phyloP scores from a whole-genome alignment of 2,797 vertebrate species.

The Nannoperca australis region DNA sequence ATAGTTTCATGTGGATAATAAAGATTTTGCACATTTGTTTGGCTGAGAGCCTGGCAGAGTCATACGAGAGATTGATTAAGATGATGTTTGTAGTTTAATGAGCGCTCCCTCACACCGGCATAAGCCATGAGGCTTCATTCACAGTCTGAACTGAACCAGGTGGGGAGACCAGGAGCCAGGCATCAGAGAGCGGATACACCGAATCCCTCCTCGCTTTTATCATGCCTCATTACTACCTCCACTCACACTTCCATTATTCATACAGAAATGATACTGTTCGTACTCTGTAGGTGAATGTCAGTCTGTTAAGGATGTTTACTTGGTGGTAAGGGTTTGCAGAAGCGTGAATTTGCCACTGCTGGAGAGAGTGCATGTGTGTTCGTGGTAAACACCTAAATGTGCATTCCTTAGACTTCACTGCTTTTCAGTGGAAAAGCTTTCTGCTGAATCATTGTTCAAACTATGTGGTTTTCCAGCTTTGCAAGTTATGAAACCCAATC shows the following conservation, averaged over 20 bases:
- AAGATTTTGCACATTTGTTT: slow-evolving; percentile 29
- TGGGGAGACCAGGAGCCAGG: slow-evolving; percentile 44
- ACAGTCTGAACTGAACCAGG: slow-evolving; percentile 55
- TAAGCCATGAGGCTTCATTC: slow-evolving; percentile 45
- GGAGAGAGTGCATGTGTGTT: slow-evolving; percentile 14
- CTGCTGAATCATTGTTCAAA: slow-evolving; percentile 57
- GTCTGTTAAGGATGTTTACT: slow-evolving; percentile 48
- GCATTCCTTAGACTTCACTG: slow-evolving; percentile 53
- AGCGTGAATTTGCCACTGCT: slow-evolving; percentile 1
- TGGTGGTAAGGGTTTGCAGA: slow-evolving; percentile 28
- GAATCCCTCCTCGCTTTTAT: slow-evolving; percentile 50
- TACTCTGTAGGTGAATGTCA: slow-evolving; percentile 28
- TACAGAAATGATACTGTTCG: slow-evolving; percentile 19
- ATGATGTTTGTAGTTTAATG: slow-evolving; percentile 56
- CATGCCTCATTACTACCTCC: slow-evolving; percentile 66
- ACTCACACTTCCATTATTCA: slow-evolving; percentile 48
- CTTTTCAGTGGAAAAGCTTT: slow-evolving; percentile 50
- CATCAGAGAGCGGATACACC: slow-evolving; percentile 31
- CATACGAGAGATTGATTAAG: slow-evolving; percentile 58
- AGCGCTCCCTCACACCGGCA: slow-evolving; percentile 35
- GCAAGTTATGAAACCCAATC: slow-evolving; percentile 17
- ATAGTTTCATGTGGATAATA: slow-evolving; percentile 43
- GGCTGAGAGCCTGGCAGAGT: slow-evolving; percentile 28
- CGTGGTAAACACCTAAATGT: slow-evolving; percentile 18
- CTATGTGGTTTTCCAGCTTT: slow-evolving; percentile 37